Conservation (phyloP, 2,113 vertebrate species). For the Lonchura striata region DNA sequence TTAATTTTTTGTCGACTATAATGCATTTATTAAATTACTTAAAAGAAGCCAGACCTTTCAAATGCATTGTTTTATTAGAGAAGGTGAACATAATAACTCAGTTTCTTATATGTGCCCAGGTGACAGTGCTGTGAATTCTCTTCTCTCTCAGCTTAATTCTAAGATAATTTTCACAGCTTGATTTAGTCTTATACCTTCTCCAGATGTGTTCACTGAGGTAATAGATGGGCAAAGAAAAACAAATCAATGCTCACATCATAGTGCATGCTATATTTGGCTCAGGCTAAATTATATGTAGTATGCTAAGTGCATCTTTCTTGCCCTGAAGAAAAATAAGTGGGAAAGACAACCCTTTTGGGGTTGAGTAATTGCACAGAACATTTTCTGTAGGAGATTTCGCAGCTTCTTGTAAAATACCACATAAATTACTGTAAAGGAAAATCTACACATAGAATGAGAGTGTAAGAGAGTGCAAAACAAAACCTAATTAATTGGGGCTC, state of each 20-base stretch:
- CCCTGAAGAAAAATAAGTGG: neutral
- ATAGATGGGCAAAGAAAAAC: neutral
- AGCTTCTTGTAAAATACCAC: neutral
- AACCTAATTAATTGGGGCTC: accelerated
- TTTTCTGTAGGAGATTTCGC: neutral
- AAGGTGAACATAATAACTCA: neutral
- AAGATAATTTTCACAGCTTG: neutral
- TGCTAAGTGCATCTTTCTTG: neutral
- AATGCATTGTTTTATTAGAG: neutral
- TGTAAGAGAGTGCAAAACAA: neutral
- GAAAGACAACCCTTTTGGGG: neutral
- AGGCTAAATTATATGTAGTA: neutral
- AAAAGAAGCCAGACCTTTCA: neutral
- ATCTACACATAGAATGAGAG: neutral
- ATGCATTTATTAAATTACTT: neutral
- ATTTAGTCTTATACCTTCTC: neutral
- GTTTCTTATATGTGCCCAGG: neutral
- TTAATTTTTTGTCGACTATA: neutral
- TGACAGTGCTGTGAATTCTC: neutral
- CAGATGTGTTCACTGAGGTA: neutral
- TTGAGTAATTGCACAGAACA: neutral
- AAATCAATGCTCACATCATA: neutral
- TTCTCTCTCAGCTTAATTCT: neutral
- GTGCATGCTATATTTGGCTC: neutral
- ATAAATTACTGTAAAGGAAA: neutral